Conservation (phyloP, 2,113 vertebrate species). For the Corythaeola cristata region DNA sequence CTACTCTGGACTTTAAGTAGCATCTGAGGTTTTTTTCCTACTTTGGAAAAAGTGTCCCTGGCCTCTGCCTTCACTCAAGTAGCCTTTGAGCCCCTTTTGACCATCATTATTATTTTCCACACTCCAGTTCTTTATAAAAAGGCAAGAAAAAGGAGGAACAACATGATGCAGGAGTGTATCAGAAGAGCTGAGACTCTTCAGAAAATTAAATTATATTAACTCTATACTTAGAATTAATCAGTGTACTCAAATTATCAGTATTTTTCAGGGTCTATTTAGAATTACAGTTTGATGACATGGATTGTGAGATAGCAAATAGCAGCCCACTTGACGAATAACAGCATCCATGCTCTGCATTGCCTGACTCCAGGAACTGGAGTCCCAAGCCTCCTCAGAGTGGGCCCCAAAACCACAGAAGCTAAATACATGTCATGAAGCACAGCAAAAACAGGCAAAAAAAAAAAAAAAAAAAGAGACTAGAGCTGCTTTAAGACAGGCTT, state of each 20-base stretch:
- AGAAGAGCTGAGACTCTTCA: slow-evolving; percentile 1
- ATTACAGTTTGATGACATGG: not conserved
- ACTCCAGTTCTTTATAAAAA: not conserved
- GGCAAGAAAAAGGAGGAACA: not conserved
- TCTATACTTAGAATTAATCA: slow-evolving; percentile 11
- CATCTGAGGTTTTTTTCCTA: not conserved
- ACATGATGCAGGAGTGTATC: not conserved
- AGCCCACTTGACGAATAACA: not conserved
- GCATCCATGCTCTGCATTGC: not conserved
- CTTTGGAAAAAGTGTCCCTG: not conserved
- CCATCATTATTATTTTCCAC: not conserved
- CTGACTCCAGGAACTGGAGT: not conserved
- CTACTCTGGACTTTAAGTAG: not conserved
- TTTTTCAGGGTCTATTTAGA: slow-evolving; percentile 7
- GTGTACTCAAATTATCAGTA: not conserved
- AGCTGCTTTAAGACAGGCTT: not conserved
- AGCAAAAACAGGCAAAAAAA: not conserved
- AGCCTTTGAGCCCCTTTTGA: not conserved
- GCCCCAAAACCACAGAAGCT: not conserved
- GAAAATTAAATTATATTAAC: slow-evolving; percentile 12
- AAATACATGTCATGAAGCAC: not conserved
- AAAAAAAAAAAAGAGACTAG: not conserved
- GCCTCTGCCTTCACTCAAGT: not conserved
- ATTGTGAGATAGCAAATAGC: not conserved
- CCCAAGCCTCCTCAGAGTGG: not conserved